Base-by-base conservation (phyloP, 2,888 invertebrate species). In the Ichneumon xanthorius region DNA sequence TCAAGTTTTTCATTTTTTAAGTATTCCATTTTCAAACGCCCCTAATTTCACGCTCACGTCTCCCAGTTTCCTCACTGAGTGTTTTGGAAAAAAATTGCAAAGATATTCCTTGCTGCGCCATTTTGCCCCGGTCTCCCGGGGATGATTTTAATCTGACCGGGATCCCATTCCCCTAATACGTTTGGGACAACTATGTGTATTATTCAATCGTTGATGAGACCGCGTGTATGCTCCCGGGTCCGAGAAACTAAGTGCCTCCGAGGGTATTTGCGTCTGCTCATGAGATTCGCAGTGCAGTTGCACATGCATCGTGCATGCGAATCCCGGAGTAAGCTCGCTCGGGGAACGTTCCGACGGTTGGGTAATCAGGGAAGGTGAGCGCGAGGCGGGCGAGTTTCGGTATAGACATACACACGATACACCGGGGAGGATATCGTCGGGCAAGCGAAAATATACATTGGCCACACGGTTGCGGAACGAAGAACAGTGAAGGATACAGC, bases 391-490 rank as follows among this genome's bases (percentile, higher is more conserved):
- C 53, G 7, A 55, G 14, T 16, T 63, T 63, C 30, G 30, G 4
- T 30, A n/a, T 0, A 33, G 16, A 33, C 7, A 26, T 63, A 63
- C 1, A 58, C 2, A 26, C 45, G 26, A 58, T 26, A 58, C 22
- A 58, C 58, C n/a, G 71, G 11, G 71, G 26, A 55, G 58, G 40
- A 26, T 26, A 75, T 75, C 61, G 73, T 75, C 61, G 63, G n/a
- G 73, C 11, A 63, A 63, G 22, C 61, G 50, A 45, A 63, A 73
- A 40, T 61, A 40, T 40, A 73, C 26, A 4, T 9, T 22, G 26
- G 16, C 58, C 33, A 16, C 37, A 30, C 37, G 26, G 26, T 48
- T 48, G 63, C n/a, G 14, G 40, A 58, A 37, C 26, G n/a, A 37
- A 22, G n/a, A 55, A 19, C 53, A n/a, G 19, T 1, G 53, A 55